Conservation (phyloP, 2,113 vertebrate species). For the Chloroceryle aenea region DNA sequence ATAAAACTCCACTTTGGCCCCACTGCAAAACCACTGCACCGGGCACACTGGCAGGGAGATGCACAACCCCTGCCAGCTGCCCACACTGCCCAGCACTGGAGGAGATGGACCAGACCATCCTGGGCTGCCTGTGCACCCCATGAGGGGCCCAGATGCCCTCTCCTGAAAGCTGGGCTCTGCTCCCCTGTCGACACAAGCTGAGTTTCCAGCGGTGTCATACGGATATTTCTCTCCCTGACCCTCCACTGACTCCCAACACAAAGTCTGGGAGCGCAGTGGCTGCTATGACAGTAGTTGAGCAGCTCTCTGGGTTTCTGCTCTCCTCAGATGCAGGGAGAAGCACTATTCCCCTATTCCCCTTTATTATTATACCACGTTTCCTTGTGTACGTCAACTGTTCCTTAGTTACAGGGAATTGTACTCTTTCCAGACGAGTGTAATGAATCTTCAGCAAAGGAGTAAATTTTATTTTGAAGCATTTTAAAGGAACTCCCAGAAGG, state of each 20-base stretch:
- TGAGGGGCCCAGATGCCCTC: accelerated
- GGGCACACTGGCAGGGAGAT: accelerated
- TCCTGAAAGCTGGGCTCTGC: background rate
- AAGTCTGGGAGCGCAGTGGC: background rate
- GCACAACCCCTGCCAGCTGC: accelerated
- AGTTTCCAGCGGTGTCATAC: background rate
- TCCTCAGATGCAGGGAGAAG: background rate
- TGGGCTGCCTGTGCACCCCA: background rate
- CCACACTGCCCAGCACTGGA: background rate
- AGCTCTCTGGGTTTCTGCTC: background rate
- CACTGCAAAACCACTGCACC: accelerated
- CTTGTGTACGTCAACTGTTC: conserved; percentile 63
- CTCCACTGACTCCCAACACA: accelerated
- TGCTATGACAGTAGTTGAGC: conserved; percentile 2
- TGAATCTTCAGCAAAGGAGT: conserved; percentile 35
- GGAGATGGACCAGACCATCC: background rate
- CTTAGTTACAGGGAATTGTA: conserved; percentile 51
- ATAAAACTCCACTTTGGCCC: background rate
- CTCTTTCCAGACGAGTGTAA: conserved; percentile 44
- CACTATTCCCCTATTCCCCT: background rate
- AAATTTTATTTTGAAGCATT: background rate
- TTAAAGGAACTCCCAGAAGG: conserved; percentile 33
- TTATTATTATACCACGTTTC: conserved; percentile 62
- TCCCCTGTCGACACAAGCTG: background rate
- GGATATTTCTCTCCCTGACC: background rate